Conservation (phyloP, 2,113 vertebrate species). For the Pseudopipra pipra region DNA sequence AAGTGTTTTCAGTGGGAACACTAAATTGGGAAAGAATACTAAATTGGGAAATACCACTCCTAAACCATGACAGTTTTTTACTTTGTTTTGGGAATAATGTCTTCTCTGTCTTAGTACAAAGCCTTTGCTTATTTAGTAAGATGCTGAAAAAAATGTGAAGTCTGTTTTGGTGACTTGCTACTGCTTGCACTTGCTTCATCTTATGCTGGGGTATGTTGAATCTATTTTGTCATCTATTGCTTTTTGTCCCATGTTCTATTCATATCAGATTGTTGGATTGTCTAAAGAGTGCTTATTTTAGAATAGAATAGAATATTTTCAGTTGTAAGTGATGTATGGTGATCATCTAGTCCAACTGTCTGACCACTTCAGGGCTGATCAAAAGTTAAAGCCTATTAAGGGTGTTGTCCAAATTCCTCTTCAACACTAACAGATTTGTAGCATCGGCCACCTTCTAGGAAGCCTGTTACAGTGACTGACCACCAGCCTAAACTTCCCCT, state of each 20-base stretch:
- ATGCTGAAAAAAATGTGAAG: background rate
- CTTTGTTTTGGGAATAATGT: background rate
- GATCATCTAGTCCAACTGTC: background rate
- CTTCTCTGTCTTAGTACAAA: background rate
- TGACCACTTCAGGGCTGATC: background rate
- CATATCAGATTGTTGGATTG: background rate
- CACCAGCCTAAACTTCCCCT: background rate
- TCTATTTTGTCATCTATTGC: background rate
- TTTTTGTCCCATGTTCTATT: background rate
- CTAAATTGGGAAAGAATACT: background rate
- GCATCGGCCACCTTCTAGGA: background rate
- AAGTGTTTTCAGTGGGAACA: background rate
- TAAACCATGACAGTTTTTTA: background rate
- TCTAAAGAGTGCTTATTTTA: background rate
- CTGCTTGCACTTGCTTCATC: background rate
- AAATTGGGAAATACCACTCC: background rate
- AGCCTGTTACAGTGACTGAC: background rate
- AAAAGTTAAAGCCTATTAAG: background rate
- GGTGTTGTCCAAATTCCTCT: background rate
- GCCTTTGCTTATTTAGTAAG: background rate
- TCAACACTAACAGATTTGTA: background rate
- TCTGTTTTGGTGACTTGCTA: background rate
- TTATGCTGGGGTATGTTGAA: background rate
- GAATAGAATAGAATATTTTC: background rate
- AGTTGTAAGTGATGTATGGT: background rate